A percentile compares a stretch with the other conserved stretches of the same genome.
Conservation (phyloP, 2,888 invertebrate species). For the Cinara cedri region DNA sequence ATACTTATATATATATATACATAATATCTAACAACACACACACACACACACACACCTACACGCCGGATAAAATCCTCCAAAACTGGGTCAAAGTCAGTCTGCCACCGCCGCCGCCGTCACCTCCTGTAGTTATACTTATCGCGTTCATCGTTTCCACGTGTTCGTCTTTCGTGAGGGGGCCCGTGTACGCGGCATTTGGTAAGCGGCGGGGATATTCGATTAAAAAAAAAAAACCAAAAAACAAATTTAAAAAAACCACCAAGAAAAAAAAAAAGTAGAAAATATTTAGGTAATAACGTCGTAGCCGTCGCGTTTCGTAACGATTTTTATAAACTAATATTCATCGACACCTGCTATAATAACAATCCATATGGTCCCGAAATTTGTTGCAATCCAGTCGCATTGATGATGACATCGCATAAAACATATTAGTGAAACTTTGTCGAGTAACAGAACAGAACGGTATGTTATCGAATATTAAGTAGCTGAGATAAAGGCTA, state of each 20-base stretch:
- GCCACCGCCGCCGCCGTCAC: not conserved
- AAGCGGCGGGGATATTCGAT: constrained; percentile 39
- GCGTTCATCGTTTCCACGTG: not conserved
- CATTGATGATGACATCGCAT: too few species aligned
- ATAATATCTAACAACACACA: too few species aligned
- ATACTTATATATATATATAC: too few species aligned
- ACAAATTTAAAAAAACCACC: not conserved
- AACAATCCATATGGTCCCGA: not conserved
- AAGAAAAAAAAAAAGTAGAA: not conserved
- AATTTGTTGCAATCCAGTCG: too few species aligned
- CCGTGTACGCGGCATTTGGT: constrained; percentile 28
- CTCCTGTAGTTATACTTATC: too few species aligned
- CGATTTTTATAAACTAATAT: not conserved
- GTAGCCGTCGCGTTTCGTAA: not conserved
- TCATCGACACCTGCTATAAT: constrained; percentile 8
- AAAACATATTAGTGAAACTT: too few species aligned
- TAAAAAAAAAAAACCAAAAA: not conserved
- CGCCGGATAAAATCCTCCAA: not conserved
- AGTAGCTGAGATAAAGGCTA: too few species aligned
- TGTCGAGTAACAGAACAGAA: too few species aligned
- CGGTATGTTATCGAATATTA: too few species aligned
- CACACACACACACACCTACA: not conserved
- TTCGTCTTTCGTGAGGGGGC: not conserved
- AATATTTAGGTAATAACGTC: not conserved
- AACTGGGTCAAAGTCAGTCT: constrained; percentile 51